These are phyloP conservation scores for Branchinecta sandiegonensis DNA, from an alignment of 2,888 invertebrate species.

Conservation along the genomic window DNA sequence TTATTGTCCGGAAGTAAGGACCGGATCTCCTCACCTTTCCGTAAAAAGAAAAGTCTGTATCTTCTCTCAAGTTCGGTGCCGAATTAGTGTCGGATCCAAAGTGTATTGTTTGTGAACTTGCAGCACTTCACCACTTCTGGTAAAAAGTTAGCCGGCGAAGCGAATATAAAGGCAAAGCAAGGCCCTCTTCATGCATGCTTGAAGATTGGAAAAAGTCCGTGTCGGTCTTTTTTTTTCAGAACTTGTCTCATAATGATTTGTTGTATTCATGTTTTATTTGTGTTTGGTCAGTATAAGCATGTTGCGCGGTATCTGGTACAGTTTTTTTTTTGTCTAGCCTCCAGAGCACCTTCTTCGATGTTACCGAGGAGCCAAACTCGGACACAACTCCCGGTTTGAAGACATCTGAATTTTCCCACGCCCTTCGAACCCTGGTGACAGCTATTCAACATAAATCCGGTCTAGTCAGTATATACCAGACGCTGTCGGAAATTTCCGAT, in stretches of 20 bases:
- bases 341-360: slow-evolving; percentile 72
- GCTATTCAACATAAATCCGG: slow-evolving; percentile 64
- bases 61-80: too few species aligned
- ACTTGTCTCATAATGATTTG: slow-evolving; percentile 18
- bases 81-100: too few species aligned
- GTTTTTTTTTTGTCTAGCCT: slow-evolving; percentile 41
- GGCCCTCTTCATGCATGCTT: too few species aligned
- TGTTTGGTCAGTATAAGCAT: slow-evolving; percentile 14
- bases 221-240: too few species aligned
- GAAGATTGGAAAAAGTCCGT: too few species aligned
- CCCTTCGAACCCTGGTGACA: slow-evolving; percentile 55
- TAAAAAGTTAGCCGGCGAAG: too few species aligned
- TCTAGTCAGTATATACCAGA: slow-evolving; percentile 53
- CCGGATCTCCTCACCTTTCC: too few species aligned
- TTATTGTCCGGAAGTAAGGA: too few species aligned
- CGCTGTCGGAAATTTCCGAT: slow-evolving; percentile 51
- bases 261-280: slow-evolving; percentile 15
- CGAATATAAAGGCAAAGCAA: too few species aligned
- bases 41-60: too few species aligned
- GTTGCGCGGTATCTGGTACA: neutral
- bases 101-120: too few species aligned
- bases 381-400: slow-evolving; percentile 26
- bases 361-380: slow-evolving; percentile 40
- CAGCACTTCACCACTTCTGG: too few species aligned
- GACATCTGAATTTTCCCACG: slow-evolving; percentile 42